Conservation (phyloP, 2,797 vertebrate genomes). For the Perodicticus potto region DNA sequence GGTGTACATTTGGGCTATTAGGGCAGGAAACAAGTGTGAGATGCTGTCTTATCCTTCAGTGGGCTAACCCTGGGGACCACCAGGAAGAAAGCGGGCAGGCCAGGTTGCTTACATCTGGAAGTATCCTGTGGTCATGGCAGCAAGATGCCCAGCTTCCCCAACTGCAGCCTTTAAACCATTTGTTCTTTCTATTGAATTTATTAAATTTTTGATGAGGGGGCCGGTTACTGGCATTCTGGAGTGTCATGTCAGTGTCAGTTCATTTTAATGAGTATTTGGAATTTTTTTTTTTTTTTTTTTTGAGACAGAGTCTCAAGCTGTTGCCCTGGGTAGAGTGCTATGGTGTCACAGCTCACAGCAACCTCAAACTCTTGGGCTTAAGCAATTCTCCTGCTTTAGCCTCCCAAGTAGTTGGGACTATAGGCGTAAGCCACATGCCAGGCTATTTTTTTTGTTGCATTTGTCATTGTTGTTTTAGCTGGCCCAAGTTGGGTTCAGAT, state of each 20-base stretch:
- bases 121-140: not conserved
- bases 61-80: not conserved
- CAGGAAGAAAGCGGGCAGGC: not conserved
- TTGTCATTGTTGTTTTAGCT: too few species aligned
- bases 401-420: too few species aligned
- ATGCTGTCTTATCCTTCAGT: not conserved
- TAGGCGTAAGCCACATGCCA: too few species aligned
- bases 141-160: not conserved
- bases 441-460: too few species aligned
- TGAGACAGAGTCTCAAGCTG: too few species aligned
- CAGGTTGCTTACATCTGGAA: not conserved
- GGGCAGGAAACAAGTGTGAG: not conserved
- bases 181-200: not conserved
- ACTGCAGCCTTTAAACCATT: not conserved
- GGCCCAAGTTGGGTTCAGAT: too few species aligned
- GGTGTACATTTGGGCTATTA: not conserved
- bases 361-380: too few species aligned
- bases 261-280: not conserved
- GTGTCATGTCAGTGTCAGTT: not conserved
- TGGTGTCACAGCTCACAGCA: too few species aligned
- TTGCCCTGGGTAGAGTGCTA: too few species aligned
- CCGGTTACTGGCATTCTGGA: not conserved
- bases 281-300: not conserved
- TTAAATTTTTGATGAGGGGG: not conserved
- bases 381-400: too few species aligned